phyloP scores from a whole-genome alignment of 2,888 invertebrate genomes.

The Drosophila aldrichi region DNA sequence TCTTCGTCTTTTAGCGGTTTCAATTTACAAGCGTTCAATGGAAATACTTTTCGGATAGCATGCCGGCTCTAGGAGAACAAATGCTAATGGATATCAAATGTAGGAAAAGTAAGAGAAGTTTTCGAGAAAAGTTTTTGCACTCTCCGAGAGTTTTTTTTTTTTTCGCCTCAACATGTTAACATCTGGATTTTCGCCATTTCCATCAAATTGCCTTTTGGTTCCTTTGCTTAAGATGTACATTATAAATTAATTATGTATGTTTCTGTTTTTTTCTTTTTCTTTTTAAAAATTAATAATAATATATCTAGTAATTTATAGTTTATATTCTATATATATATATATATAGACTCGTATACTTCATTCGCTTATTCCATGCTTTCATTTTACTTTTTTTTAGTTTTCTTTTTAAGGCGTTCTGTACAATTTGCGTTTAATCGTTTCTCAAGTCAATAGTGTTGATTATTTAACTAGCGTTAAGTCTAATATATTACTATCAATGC shows the following conservation, averaged over 20 bases:
- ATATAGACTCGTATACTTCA: slow-evolving; percentile 77
- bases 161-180: slow-evolving; percentile 28
- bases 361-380: slow-evolving; percentile 63
- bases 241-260: slow-evolving; percentile 26
- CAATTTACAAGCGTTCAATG: slow-evolving; percentile 53
- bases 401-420: slow-evolving; percentile 80
- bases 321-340: slow-evolving; percentile 65
- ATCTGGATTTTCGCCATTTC: slow-evolving; percentile 21
- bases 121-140: background rate
- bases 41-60: slow-evolving; percentile 25
- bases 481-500: slow-evolving; percentile 78
- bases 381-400: slow-evolving; percentile 28
- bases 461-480: slow-evolving; percentile 76
- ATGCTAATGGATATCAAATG: background rate
- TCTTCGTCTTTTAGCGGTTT: slow-evolving; percentile 30
- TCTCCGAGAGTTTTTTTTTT: background rate
- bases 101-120: slow-evolving; percentile 7
- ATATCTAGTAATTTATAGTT: slow-evolving; percentile 69
- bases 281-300: slow-evolving; percentile 70
- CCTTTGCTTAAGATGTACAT: slow-evolving; percentile 68
- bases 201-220: slow-evolving; percentile 63
- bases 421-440: slow-evolving; percentile 76
- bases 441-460: slow-evolving; percentile 76
- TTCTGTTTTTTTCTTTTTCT: slow-evolving; percentile 11
- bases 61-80: slow-evolving; percentile 8